Evolutionary conservation across 2,113 vertebrate species (phyloP), one percentile per base, ranked within the genome.

Genomic region (Oncorhynchus nerka): DNA sequence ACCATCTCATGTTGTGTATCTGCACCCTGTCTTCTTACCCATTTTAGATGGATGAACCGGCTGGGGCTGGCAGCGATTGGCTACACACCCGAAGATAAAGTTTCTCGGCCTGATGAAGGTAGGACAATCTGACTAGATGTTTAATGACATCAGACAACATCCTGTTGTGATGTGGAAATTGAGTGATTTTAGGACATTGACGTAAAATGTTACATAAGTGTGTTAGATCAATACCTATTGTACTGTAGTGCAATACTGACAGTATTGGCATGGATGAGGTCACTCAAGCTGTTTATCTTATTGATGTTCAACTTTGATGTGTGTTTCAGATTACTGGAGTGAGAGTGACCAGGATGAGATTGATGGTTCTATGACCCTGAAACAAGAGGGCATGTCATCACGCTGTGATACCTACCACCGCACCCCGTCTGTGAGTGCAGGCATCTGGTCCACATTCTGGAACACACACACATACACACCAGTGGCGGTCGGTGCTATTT

Each of bases 341-440:
- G 94, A 95, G 80, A 95, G 94, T 0, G 94, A 95, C 76, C 94
- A 95, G 78, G 94, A 95, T 20, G 94, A 95, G 39, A 75, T 91
- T 0, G 93, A 95, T 0, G 92, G 93, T 75, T 93, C 93, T 6
- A 87, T 94, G 85, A 94, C 94, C 4, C 83, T 95, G 81, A 95
- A 94, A 79, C 93, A 94, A 81, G 94, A 95, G 73, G 91, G 86
- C 76, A 90, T 91, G 13, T 87, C 90, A 13, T 68, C 88, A 19
- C 81, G 91, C 80, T 91, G 90, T 51, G 92, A 93, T 72, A 81
- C 84, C 30, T 93, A 94, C 57, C 93, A 94, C 69, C 90, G 90
- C 77, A 93, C 90, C 6, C 85, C 92, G 74, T 92, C 93, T 64
- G 94, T 95, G 86, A 94, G 94, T 92, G 16, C 48, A 34, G 12